Conservation (phyloP, 2,113 vertebrate species). For the Gasterosteus aculeatus region DNA sequence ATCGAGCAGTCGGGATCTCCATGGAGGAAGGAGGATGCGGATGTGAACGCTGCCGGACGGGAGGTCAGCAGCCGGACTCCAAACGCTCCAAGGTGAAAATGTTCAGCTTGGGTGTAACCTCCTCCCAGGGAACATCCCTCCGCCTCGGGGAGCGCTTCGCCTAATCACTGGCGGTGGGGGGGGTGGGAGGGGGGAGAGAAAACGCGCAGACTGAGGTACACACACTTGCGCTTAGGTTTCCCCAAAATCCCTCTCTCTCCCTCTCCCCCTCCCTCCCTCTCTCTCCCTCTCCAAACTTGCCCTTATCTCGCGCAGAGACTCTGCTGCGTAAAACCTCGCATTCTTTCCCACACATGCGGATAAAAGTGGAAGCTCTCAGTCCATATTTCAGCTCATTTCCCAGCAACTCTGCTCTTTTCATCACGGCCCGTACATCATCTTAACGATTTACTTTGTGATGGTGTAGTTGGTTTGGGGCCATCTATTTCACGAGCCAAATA, state of each 20-base stretch:
- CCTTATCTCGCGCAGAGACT: constrained; percentile 9
- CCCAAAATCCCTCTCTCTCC: constrained; percentile 71
- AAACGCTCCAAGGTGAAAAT: constrained; percentile 56
- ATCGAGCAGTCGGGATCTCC: constrained; percentile 33
- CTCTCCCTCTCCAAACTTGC: constrained; percentile 14
- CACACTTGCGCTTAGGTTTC: constrained; percentile 72
- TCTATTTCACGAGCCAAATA: constrained; percentile 20
- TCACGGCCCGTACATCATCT: constrained; percentile 38
- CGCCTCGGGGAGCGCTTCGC: constrained; percentile 15
- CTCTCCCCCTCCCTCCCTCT: constrained; percentile 34
- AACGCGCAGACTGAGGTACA: constrained; percentile 59
- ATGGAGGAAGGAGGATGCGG: not conserved
- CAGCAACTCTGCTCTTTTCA: constrained; percentile 29
- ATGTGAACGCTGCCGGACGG: constrained; percentile 22
- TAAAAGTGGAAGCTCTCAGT: not conserved
- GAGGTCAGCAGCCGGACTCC: constrained; percentile 46
- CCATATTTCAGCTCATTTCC: constrained; percentile 35
- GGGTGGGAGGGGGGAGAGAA: not conserved
- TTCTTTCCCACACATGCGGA: constrained; percentile 53
- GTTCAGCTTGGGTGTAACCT: constrained; percentile 57
- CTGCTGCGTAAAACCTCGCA: constrained; percentile 15
- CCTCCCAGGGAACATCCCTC: constrained; percentile 64
- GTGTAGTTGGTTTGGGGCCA: constrained; percentile 27
- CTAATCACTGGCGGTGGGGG: constrained; percentile 27
- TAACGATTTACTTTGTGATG: constrained; percentile 47